phyloP scores from a whole-genome alignment of 2,888 invertebrate genomes.

The Yponomeuta sedellus region DNA sequence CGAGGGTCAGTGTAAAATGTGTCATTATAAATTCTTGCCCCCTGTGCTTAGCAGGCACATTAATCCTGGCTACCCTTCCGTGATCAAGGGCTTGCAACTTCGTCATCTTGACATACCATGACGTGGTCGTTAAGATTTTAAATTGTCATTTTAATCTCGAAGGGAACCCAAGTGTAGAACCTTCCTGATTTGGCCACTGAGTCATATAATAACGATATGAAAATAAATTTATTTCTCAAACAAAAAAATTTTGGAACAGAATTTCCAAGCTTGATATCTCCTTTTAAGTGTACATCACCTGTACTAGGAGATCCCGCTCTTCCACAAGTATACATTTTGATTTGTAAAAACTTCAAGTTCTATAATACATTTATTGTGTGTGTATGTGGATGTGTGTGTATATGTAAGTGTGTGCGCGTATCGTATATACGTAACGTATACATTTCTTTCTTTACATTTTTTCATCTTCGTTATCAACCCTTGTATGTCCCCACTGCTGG shows the following conservation, averaged over 20 bases:
- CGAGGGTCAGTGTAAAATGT: constrained; percentile 20
- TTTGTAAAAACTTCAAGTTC: too few relatives aligned
- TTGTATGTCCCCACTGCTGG: too few relatives aligned
- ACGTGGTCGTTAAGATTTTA: constrained; percentile 1
- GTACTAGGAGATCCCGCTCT: too few relatives aligned
- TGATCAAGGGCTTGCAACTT: constrained; percentile 6
- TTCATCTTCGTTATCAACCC: not conserved
- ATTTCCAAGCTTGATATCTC: too few relatives aligned
- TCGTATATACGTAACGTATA: too few relatives aligned
- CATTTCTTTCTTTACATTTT: not conserved
- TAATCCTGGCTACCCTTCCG: constrained; percentile 13
- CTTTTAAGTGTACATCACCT: too few relatives aligned
- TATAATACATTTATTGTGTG: too few relatives aligned
- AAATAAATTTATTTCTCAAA: not conserved
- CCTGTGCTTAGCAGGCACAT: constrained; percentile 6
- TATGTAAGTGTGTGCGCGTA: too few relatives aligned
- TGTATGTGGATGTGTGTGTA: too few relatives aligned
- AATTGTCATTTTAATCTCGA: not conserved
- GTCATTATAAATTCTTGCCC: constrained; percentile 14
- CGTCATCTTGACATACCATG: constrained; percentile 8
- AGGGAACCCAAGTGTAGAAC: not conserved
- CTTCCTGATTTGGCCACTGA: too few relatives aligned
- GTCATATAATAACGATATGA: not conserved
- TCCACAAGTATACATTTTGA: too few relatives aligned
- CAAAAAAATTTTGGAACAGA: too few relatives aligned